phyloP scores from a whole-genome alignment of 2,888 invertebrate genomes.

The Eumerus sabulonum region DNA sequence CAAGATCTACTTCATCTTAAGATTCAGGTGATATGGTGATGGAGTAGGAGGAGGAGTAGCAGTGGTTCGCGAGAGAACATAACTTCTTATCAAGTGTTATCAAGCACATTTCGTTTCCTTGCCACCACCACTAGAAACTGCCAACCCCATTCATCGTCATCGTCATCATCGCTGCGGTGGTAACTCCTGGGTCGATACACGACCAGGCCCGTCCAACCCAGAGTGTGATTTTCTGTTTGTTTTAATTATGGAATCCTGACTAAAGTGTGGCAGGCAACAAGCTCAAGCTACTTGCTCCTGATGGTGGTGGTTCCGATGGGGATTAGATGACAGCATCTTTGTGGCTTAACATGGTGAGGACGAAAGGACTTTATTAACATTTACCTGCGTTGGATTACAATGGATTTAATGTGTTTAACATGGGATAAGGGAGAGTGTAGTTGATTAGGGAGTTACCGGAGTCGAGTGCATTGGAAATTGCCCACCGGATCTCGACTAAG shows the following conservation, averaged over 20 bases:
- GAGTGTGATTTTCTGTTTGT: slow-evolving; percentile 66
- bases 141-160: slow-evolving; percentile 3
- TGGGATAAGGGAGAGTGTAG: slow-evolving; percentile 52
- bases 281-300: slow-evolving; percentile 47
- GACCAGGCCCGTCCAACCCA: not conserved
- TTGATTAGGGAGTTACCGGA: slow-evolving; percentile 24
- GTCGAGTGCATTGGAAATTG: not conserved
- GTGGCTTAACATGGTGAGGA: slow-evolving; percentile 53
- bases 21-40: slow-evolving; percentile 43
- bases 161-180: slow-evolving; percentile 29
- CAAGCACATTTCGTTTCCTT: slow-evolving; percentile 39
- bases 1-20: slow-evolving; percentile 36
- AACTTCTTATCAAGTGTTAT: slow-evolving; percentile 67
- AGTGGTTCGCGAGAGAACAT: too few species aligned
- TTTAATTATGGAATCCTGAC: slow-evolving; percentile 57
- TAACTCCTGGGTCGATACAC: not conserved
- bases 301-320: slow-evolving; percentile 47
- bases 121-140: not conserved
- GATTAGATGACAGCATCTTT: slow-evolving; percentile 61
- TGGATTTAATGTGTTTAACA: slow-evolving; percentile 67
- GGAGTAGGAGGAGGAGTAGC: slow-evolving; percentile 30
- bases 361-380: slow-evolving; percentile 66
- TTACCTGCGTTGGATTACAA: slow-evolving; percentile 66
- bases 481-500: not conserved
- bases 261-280: not conserved